Percentiles rank a stretch among this genome's conserved stretches.
These are phyloP conservation scores for Xerus inauris DNA, from an alignment of 2,113 vertebrate species.

Conservation along the genomic window DNA sequence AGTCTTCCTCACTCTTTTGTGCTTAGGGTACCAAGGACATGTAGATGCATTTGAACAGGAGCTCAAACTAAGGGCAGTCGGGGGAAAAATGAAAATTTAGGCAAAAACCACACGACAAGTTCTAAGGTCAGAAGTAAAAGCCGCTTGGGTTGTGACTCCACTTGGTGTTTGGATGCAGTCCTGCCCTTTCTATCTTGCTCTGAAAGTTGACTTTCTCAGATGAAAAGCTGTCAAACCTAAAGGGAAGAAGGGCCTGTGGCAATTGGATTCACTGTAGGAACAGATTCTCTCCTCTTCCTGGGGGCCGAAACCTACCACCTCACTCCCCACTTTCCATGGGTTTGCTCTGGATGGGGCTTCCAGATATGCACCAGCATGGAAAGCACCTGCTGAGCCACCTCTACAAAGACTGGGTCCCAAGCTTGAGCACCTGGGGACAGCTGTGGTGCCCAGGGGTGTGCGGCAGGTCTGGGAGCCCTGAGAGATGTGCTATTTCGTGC, in stretches of 20 bases:
- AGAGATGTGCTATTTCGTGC: not conserved
- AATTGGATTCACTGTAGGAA: not conserved
- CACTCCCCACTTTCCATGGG: rapidly evolving
- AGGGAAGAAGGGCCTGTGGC: not conserved
- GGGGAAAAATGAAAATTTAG: not conserved
- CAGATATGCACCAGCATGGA: not conserved
- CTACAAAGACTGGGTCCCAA: not conserved
- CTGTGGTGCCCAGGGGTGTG: not conserved
- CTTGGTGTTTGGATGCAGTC: not conserved
- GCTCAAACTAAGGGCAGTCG: not conserved
- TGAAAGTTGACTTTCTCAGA: not conserved
- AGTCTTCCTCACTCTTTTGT: rapidly evolving
- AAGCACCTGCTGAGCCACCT: not conserved
- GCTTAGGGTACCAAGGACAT: not conserved
- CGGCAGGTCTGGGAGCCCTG: not conserved
- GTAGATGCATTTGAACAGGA: not conserved
- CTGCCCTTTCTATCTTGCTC: not conserved
- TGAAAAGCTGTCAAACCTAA: not conserved
- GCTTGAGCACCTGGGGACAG: not conserved
- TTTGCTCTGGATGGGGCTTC: not conserved
- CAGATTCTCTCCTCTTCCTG: not conserved
- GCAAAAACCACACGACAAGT: rapidly evolving
- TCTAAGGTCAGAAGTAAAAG: not conserved
- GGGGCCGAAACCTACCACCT: not conserved
- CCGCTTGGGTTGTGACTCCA: rapidly evolving